Evolutionary conservation across 2,113 vertebrate genomes (phyloP), one percentile per base, ranked within the genome.

Genomic region (Egretta garzetta): DNA sequence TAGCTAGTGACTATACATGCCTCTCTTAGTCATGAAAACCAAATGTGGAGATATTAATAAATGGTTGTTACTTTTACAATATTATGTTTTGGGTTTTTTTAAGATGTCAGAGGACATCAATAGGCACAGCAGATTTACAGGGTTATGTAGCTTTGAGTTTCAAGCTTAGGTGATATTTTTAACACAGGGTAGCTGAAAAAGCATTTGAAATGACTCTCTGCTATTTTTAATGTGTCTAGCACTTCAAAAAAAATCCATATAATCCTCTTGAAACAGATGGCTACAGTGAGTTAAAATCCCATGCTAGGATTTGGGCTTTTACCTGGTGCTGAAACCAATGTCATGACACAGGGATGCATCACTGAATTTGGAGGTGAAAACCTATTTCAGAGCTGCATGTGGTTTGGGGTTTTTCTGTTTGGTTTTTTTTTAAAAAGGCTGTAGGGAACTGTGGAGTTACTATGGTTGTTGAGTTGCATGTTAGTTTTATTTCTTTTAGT

Each of bases 191-290:
- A 84, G 49, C 83, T 88, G 86, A 94, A 95, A 97, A 93, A 70
- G 58, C 66, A 90, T 80, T 91, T 91, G 59, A 93, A 89, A 88
- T 35, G 1, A 16, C 73, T 80, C 49, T 66, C 72, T 92, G 71
- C 94, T 97, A 97, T 98, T 97, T 98, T 96, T 97, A 85, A 94
- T 90, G 47, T 82, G 83, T 80, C 94, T 91, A 86, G 76, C 70
- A 82, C 90, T 97, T 96, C 4, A 86, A 92, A 96, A 96, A 94
- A 66, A 64, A 92, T 87, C 94, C 91, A 86, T 75, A 68, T 98
- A 97, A 97, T 95, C 94, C 92, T 96, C 93, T 96, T 92, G 90
- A 94, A 95, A 37, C 96, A 98, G 97, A 97, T 97, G 96, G 91
- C 73, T 88, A 50, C 83, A 86, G 86, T 80, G 76, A 91, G 85